These are phyloP conservation scores for Hirtodrosophila histrioides DNA, from an alignment of 2,888 invertebrate genomes.

Conservation along the genomic window DNA sequence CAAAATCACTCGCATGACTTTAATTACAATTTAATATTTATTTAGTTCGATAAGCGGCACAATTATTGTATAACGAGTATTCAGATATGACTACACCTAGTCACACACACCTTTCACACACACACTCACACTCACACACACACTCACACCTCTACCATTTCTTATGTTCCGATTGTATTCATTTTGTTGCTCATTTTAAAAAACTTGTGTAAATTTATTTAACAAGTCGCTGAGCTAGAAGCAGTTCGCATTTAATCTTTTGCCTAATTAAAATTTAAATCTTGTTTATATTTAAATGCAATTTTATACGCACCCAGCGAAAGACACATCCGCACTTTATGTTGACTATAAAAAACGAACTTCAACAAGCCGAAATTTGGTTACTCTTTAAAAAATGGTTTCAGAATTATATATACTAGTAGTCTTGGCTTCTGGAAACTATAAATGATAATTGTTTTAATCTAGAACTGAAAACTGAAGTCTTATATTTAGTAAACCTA, in stretches of 20 bases:
- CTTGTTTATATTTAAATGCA: slow-evolving; percentile 57
- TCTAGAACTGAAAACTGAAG: too few relatives aligned
- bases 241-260: slow-evolving; percentile 4
- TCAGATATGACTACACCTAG: slow-evolving; percentile 62
- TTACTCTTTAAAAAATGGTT: background rate
- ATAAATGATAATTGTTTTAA: background rate
- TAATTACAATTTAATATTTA: slow-evolving; percentile 81
- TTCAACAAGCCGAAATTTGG: background rate
- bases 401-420: background rate
- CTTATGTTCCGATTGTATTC: slow-evolving; percentile 30
- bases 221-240: slow-evolving; percentile 52
- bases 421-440: slow-evolving; percentile 11
- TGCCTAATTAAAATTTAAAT: slow-evolving; percentile 77
- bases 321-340: too few relatives aligned
- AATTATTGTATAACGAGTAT: slow-evolving; percentile 61
- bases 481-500: too few relatives aligned
- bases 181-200: too few relatives aligned
- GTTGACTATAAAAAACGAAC: background rate
- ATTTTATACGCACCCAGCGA: slow-evolving; percentile 3
- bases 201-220: slow-evolving; percentile 70
- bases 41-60: slow-evolving; percentile 76
- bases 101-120: slow-evolving; percentile 22
- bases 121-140: too few relatives aligned
- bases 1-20: slow-evolving; percentile 79
- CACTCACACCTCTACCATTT: slow-evolving; percentile 8